These are phyloP conservation scores for Leptatherina wallacei DNA, from an alignment of 2,797 vertebrate species.

Conservation along the genomic window DNA sequence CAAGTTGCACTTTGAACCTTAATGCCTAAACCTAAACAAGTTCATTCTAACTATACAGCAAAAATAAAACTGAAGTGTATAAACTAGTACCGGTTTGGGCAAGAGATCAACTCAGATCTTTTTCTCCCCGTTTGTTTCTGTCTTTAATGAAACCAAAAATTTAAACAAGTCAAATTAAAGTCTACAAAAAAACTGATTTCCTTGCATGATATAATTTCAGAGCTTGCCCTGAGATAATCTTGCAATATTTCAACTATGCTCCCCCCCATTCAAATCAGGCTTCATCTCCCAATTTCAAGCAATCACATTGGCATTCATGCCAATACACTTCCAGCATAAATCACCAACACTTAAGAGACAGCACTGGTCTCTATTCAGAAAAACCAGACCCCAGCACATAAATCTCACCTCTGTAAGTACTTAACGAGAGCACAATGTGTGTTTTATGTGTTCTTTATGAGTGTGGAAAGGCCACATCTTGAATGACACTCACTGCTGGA, in stretches of 20 bases:
- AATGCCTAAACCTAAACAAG: not conserved
- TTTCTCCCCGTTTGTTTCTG: not conserved
- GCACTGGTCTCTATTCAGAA: conserved; percentile 68
- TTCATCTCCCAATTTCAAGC: conserved; percentile 41
- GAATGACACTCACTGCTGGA: conserved; percentile 75
- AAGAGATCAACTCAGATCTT: no score
- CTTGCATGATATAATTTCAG: not conserved
- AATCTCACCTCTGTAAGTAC: conserved; percentile 79
- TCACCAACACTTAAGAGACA: conserved; percentile 67
- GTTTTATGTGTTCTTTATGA: conserved; percentile 84
- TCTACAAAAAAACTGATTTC: not conserved
- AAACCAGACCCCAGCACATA: conserved; percentile 71
- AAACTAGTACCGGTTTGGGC: not conserved
- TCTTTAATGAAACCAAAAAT: not conserved
- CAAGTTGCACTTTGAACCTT: not conserved
- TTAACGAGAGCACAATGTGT: conserved; percentile 82
- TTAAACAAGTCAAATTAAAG: not conserved
- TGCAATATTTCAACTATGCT: conserved; percentile 21
- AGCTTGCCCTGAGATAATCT: conserved; percentile 1
- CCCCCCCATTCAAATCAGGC: conserved; percentile 44
- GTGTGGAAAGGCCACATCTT: conserved; percentile 80
- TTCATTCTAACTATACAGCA: not conserved
- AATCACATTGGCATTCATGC: conserved; percentile 58
- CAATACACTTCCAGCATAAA: conserved; percentile 52
- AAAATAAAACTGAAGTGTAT: not conserved